Evolutionary conservation across 1,140 invertebrate species (phyloP), one percentile per base, ranked within the genome.

Genomic region (Brevipalpus yothersi): DNA sequence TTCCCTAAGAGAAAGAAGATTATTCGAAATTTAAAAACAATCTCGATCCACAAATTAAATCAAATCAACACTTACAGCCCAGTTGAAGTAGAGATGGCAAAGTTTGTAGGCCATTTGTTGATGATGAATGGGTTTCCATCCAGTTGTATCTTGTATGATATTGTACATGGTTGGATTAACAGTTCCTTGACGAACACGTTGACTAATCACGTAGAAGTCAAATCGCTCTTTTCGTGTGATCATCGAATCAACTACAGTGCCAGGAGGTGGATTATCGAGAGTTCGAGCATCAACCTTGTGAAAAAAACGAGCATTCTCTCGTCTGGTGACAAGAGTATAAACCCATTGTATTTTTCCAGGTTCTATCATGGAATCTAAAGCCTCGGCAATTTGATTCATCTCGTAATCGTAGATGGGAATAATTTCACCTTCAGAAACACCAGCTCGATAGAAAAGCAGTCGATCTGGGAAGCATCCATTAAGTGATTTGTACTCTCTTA

Each of bases 71-170:
- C 12, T 61, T 60, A 71, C 69, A 23, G 72, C 69, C 77, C 81
- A 88, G 69, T 90, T 90, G 66, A 78, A 90, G 63, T 90, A 90
- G 70, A 87, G 71, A 65, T 89, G 84, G 0, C 79, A 80, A 65
- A 88, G 69, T 69, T 87, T 88, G 65, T 82, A 90, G 0, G 84
- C 76, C 1, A 90, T 65, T 12, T 77, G 67, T 68, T 91, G 86
- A 7, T 87, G 67, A 58, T 77, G 73, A 59, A 85, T 81, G 0
- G 82, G 73, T 41, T 68, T 66, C 4, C 84, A 68, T 0, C 74
- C 75, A 8, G 77, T 70, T 9, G 67, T 76, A 64, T 86, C 83
- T 53, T 76, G 68, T 1, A 90, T 74, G 0, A 90, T 77, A 63
- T 83, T 84, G 67, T 86, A 91, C 31, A 78, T 77, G 0, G 85